These are phyloP conservation scores for Agelaius phoeniceus DNA, from an alignment of 2,113 vertebrate species.

Conservation along the genomic window DNA sequence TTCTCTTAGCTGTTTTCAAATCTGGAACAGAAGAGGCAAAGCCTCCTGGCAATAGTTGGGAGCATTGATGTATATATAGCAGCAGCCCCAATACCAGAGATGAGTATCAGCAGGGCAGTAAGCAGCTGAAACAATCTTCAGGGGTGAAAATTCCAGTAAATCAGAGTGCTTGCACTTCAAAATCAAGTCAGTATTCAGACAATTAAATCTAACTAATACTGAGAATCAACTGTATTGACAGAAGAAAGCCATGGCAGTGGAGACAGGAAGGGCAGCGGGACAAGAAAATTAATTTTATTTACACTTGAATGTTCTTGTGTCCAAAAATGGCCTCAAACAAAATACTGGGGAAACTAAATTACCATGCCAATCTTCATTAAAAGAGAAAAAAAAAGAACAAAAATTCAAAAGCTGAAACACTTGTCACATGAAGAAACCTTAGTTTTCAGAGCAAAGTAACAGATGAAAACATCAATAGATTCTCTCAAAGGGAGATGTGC, in stretches of 20 bases:
- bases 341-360: not conserved
- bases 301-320: not conserved
- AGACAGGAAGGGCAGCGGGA: not conserved
- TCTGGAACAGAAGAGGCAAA: not conserved
- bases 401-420: not conserved
- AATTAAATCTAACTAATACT: not conserved
- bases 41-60: too few species aligned
- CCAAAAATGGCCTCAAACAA: not conserved
- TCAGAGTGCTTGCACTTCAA: not conserved
- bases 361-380: too few species aligned
- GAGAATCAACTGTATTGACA: not conserved
- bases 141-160: not conserved
- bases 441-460: not conserved
- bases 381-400: too few species aligned
- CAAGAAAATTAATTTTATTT: not conserved
- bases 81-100: accelerated
- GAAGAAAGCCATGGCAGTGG: not conserved
- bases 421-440: not conserved
- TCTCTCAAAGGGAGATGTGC: not conserved
- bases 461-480: not conserved
- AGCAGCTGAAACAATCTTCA: not conserved
- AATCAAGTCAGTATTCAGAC: not conserved
- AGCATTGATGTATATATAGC: accelerated
- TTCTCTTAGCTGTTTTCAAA: not conserved
- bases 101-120: not conserved